Base-by-base conservation (phyloP, 2,888 invertebrate genomes). In the Eurytoma californica region DNA sequence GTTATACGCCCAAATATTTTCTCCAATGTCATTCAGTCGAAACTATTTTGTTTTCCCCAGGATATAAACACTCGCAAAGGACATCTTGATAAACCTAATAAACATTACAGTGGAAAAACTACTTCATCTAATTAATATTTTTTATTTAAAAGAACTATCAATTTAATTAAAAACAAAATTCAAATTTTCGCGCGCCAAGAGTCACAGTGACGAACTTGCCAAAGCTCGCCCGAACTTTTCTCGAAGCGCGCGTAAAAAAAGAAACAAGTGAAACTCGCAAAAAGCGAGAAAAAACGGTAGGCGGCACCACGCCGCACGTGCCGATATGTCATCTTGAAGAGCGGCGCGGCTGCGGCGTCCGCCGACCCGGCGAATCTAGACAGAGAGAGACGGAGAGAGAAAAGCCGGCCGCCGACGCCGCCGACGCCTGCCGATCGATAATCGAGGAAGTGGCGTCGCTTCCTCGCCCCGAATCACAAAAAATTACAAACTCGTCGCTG, bases 21-120 rank as follows among this genome's bases (percentile, higher is more conserved):
- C 65, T 77, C 69, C 69, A 79, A 70, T 79, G 74, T 79, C 79
- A 74, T 65, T 74, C 51, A 51, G 60, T 67, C 7, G 18, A 67
- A 72, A 72, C 69, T 74, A 79, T 74, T 79, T 79, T 74, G 74
- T 79, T 79, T 72, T 79, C 55, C 16, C 60, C 24, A 14, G 39
- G 24, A 55, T 12, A 67, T 70, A 69, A 79, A 79, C 79, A 72
- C 14, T 12, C 53, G 28, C 51, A 47, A 74, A 72, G 75, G 70
- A 70, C 74, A 30, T 30, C 16, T 61, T 30, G 24, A 30, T 7
- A 39, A 16, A 14, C 1, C 7, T 5, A 2, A 61, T 30, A 30
- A 5, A 60, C 28, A 24, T 28, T n/a, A 13, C 20, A 7, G 2
- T 14, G 24, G 28, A 60, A 13, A 24, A 60, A 60, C 24, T 14